phyloP scores from a whole-genome alignment of 2,888 invertebrate genomes.

The Nephrotoma appendiculata region DNA sequence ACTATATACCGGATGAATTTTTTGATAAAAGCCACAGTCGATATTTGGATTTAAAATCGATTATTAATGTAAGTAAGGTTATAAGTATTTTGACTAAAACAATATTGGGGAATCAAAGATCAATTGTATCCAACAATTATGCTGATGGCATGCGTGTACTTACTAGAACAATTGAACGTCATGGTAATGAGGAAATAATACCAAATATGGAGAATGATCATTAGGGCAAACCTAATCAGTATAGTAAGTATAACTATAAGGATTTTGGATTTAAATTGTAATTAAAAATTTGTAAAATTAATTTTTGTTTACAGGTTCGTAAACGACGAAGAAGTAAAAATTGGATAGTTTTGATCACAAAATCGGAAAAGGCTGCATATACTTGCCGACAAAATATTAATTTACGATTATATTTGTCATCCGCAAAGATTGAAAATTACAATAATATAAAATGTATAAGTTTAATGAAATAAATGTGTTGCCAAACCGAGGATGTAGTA shows the following conservation, averaged over 20 bases:
- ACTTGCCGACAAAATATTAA: not conserved
- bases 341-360: not conserved
- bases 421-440: too few species aligned
- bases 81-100: not conserved
- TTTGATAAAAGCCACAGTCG: not conserved
- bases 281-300: not conserved
- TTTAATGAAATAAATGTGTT: too few species aligned
- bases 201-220: not conserved
- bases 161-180: not conserved
- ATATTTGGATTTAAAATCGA: not conserved
- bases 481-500: too few species aligned
- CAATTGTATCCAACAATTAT: too few species aligned
- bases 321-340: not conserved
- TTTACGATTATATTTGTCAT: not conserved
- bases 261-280: too few species aligned
- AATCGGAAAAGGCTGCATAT: not conserved
- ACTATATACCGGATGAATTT: not conserved
- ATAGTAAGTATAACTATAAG: not conserved
- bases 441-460: too few species aligned
- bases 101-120: not conserved
- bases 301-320: not conserved
- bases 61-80: not conserved
- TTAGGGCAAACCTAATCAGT: not conserved
- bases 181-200: not conserved
- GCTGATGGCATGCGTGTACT: too few species aligned